Evolutionary conservation across 2,113 vertebrate species (phyloP).

Genomic region (Mellivora capensis): DNA sequence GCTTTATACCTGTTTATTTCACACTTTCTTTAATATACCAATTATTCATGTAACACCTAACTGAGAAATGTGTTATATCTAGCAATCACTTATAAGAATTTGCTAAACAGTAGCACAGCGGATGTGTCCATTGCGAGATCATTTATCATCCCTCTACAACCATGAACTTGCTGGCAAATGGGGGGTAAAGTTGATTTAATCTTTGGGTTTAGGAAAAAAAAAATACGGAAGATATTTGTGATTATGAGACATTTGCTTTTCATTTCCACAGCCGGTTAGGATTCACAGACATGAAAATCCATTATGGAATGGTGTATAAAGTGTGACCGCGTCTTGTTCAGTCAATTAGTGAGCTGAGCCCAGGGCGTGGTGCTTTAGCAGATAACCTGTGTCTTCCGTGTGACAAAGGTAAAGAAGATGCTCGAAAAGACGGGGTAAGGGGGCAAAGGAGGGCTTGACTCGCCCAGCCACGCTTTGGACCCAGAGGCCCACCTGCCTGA

Average conservation of each 20-base stretch:
- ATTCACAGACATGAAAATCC: conserved; percentile 94
- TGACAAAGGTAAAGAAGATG: conserved; percentile 14
- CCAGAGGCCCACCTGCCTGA: not conserved
- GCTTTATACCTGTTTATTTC: conserved; percentile 80
- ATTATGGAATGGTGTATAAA: conserved; percentile 90
- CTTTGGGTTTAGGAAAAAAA: conserved; percentile 65
- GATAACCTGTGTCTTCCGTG: conserved; percentile 64
- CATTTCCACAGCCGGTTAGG: conserved; percentile 91
- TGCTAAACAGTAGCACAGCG: conserved; percentile 81
- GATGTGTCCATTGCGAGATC: conserved; percentile 87
- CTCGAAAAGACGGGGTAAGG: not conserved
- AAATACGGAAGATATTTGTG: conserved; percentile 78
- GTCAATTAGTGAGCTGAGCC: conserved; percentile 88
- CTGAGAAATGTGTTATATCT: conserved; percentile 76
- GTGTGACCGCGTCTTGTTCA: conserved; percentile 91
- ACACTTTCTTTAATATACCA: conserved; percentile 78
- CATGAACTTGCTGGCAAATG: conserved; percentile 86
- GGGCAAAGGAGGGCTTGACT: conserved; percentile 43
- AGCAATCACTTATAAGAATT: conserved; percentile 79
- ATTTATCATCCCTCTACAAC: conserved; percentile 86
- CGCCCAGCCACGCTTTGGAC: not conserved
- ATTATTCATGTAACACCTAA: conserved; percentile 80
- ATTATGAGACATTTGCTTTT: conserved; percentile 92
- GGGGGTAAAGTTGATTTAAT: conserved; percentile 78
- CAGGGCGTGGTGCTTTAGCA: conserved; percentile 84